Conservation (phyloP, 2,113 vertebrate species). For the Boleophthalmus pectinirostris region DNA sequence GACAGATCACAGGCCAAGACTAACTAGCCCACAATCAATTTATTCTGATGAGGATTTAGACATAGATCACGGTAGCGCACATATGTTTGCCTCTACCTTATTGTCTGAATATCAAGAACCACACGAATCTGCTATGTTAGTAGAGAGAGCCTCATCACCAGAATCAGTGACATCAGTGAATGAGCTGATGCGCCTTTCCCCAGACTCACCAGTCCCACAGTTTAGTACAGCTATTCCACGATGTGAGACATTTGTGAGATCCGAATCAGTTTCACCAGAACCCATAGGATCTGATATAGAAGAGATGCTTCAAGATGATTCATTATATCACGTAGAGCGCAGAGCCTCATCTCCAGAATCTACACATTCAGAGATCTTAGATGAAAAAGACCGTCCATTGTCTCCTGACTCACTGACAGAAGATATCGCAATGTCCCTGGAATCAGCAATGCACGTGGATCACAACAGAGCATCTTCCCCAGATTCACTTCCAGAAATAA, state of each 20-base stretch:
- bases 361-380: conserved; percentile 3
- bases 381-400: conserved; percentile 17
- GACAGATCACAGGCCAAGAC: conserved; percentile 50
- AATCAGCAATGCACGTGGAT: conserved; percentile 24
- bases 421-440: conserved; percentile 31
- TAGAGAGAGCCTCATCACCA: conserved; percentile 50
- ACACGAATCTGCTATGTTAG: conserved; percentile 10
- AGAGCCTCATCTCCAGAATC: conserved; percentile 46
- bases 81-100: not conserved
- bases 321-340: conserved; percentile 10
- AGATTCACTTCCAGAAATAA: conserved; percentile 49
- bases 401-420: conserved; percentile 42
- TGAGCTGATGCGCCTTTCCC: conserved; percentile 50
- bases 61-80: not conserved
- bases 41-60: conserved; percentile 43
- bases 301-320: conserved; percentile 9
- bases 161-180: conserved; percentile 54
- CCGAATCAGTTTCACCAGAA: conserved; percentile 33
- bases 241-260: conserved; percentile 22
- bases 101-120: not conserved
- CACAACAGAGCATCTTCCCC: conserved; percentile 60
- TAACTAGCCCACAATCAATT: conserved; percentile 45
- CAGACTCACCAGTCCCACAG: conserved; percentile 59
- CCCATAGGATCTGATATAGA: conserved; percentile 28
- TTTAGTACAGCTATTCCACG: conserved; percentile 32